phyloP scores from a whole-genome alignment of 2,113 vertebrate genomes.

The Triplophysa rosa region DNA sequence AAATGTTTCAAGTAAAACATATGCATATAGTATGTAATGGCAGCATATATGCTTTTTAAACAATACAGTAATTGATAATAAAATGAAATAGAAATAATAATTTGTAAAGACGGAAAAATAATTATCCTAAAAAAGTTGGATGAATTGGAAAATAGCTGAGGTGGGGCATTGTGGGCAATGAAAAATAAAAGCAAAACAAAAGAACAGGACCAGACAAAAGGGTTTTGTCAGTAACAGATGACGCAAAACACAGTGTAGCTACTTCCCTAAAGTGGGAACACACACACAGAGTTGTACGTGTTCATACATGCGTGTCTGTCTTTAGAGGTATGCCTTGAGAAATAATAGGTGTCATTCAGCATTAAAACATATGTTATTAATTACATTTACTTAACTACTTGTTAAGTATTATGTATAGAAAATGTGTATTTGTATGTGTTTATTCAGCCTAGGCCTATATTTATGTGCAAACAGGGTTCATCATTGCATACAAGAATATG shows the following conservation, averaged over 20 bases:
- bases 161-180: conserved; percentile 4
- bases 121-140: not conserved
- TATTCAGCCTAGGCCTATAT: not conserved
- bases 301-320: not conserved
- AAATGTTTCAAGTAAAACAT: not conserved
- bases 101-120: too few species aligned
- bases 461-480: not conserved
- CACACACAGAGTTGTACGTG: conserved; percentile 11
- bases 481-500: not conserved
- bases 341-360: not conserved
- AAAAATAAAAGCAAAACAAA: conserved; percentile 24
- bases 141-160: not conserved
- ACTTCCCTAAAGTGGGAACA: conserved; percentile 24
- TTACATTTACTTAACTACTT: not conserved
- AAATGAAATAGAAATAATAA: too few species aligned
- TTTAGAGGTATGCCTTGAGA: not conserved
- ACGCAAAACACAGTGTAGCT: not conserved
- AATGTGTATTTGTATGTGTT: not conserved
- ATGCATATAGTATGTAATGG: not conserved
- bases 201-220: not conserved
- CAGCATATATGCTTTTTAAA: not conserved
- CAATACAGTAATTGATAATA: not conserved
- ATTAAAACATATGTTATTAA: not conserved
- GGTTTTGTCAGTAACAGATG: conserved; percentile 14
- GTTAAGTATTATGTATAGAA: not conserved